Percentiles rank a stretch among this genome's conserved stretches.
phyloP scores from a whole-genome alignment of 2,888 invertebrate species.

The Nomada lathburiana region DNA sequence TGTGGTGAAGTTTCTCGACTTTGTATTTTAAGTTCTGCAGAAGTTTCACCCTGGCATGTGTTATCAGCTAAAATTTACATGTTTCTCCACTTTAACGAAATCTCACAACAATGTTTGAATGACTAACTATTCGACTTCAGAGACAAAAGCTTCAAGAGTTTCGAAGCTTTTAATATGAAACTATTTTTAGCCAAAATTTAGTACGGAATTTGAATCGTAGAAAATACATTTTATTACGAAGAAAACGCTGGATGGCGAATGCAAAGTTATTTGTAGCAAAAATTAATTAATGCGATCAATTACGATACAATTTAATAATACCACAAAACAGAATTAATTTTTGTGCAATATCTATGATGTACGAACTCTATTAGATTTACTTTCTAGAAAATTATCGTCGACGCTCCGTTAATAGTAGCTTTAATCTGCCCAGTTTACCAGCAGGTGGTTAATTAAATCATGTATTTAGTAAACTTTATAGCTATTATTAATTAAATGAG shows the following conservation, averaged over 20 bases:
- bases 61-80: constrained; percentile 27
- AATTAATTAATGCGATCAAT: neutral
- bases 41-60: constrained; percentile 17
- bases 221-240: too few species aligned
- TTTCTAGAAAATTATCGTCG: constrained; percentile 24
- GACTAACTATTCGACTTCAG: neutral
- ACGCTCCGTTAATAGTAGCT: constrained; percentile 19
- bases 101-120: neutral
- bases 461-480: constrained; percentile 18
- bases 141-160: neutral
- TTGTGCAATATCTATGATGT: neutral
- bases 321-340: neutral
- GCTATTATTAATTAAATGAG: constrained; percentile 5
- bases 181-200: too few species aligned
- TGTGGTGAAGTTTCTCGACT: constrained; percentile 33
- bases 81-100: constrained; percentile 15
- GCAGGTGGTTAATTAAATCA: constrained; percentile 37
- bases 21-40: constrained; percentile 22
- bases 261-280: neutral
- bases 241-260: too few species aligned
- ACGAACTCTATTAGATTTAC: constrained; percentile 17
- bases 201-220: too few species aligned
- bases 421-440: constrained; percentile 9
- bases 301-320: neutral
- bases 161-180: too few species aligned